These are phyloP conservation scores for Schizothorax lantsangensis DNA, from an alignment of 2,797 vertebrate species.

Conservation along the genomic window DNA sequence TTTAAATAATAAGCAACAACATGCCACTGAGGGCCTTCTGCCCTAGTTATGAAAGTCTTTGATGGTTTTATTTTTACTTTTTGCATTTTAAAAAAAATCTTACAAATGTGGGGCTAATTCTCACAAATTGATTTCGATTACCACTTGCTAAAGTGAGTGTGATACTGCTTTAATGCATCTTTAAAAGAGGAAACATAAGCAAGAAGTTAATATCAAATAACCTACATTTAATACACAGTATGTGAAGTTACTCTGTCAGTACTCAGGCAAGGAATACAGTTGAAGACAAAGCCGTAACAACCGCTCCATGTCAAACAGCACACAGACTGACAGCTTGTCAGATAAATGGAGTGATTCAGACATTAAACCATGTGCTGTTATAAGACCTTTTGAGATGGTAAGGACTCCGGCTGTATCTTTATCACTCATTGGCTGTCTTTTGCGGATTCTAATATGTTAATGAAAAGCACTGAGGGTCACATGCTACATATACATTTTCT, in stretches of 20 bases:
- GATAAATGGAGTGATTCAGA: background rate
- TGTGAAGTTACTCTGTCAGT: background rate
- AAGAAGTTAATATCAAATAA: background rate
- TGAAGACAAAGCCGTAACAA: background rate
- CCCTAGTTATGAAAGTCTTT: background rate
- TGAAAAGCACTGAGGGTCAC: constrained; percentile 25
- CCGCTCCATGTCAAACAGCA: background rate
- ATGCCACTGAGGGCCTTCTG: background rate
- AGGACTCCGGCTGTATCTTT: background rate
- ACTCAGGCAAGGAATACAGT: background rate
- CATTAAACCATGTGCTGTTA: background rate
- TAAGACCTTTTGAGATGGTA: background rate
- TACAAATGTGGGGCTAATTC: too few relatives aligned
- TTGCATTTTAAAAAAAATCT: background rate
- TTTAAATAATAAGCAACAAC: background rate
- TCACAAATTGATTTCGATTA: background rate
- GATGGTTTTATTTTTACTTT: background rate
- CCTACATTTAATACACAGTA: background rate
- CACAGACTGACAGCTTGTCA: background rate
- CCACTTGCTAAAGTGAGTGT: background rate
- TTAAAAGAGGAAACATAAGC: background rate
- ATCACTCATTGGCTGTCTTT: background rate
- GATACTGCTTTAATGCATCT: background rate
- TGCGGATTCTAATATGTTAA: background rate
- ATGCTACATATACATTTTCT: constrained; percentile 52